These are phyloP conservation scores for Acrocyrtus sp. DNA, from an alignment of 2,888 invertebrate species.

Conservation along the genomic window DNA sequence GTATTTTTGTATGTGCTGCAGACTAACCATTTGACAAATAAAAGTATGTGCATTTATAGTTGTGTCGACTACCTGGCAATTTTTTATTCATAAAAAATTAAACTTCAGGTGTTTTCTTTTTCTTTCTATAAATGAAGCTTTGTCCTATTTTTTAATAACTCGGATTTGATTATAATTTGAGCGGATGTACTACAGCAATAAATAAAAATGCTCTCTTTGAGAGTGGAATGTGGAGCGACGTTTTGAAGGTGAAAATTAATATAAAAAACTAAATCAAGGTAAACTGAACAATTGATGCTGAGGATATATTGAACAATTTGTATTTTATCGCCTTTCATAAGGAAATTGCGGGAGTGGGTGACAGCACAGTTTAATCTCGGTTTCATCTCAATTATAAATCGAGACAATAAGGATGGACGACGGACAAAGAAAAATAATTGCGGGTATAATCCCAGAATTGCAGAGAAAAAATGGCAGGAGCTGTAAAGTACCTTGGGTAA, in stretches of 20 bases:
- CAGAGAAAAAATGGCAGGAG: too few species aligned
- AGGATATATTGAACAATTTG: not conserved
- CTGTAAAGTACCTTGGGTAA: too few species aligned
- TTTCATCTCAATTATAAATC: constrained; percentile 13
- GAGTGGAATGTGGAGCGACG: constrained; percentile 25
- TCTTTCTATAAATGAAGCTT: not conserved
- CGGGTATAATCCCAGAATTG: too few species aligned
- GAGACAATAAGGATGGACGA: not conserved
- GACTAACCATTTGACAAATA: not conserved
- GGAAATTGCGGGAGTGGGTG: not conserved
- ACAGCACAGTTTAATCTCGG: constrained; percentile 21
- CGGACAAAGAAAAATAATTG: not conserved
- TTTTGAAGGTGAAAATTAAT: constrained; percentile 40
- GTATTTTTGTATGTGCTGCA: too few species aligned
- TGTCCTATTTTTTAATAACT: not conserved
- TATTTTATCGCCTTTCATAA: not conserved
- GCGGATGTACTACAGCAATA: not conserved
- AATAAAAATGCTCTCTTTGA: not conserved
- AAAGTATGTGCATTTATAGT: not conserved
- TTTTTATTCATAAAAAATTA: not conserved
- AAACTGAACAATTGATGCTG: not conserved
- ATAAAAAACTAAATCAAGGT: not conserved
- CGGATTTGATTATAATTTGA: not conserved
- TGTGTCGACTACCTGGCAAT: not conserved
- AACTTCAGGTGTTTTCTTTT: not conserved